Evolutionary conservation across 2,888 invertebrate genomes (phyloP).

Genomic region (Drosophila borborema): DNA sequence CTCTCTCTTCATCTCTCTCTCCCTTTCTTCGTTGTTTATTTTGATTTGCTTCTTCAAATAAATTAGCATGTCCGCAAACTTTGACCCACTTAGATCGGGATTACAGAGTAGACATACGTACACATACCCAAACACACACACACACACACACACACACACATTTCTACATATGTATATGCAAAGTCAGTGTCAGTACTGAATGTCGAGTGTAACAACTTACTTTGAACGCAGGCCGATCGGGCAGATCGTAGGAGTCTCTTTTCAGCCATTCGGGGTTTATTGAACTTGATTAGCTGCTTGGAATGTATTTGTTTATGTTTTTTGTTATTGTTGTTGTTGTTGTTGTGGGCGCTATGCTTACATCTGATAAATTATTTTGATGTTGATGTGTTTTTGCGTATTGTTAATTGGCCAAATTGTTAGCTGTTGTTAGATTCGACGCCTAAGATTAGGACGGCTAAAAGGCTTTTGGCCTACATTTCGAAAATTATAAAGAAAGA

Average conservation of each 20-base stretch:
- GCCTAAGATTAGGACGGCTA: constrained; percentile 28
- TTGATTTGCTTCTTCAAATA: constrained; percentile 25
- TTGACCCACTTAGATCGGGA: constrained; percentile 56
- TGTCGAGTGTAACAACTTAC: constrained; percentile 49
- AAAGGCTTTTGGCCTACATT: constrained; percentile 46
- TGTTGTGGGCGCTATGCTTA: constrained; percentile 17
- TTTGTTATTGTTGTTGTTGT: background rate
- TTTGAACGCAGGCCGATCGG: constrained; percentile 8
- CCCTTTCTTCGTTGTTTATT: constrained; percentile 37
- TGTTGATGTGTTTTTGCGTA: constrained; percentile 2
- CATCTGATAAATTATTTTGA: constrained; percentile 16
- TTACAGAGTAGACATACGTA: constrained; percentile 20
- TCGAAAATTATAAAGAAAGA: background rate
- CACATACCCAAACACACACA: background rate
- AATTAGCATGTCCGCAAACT: constrained; percentile 57
- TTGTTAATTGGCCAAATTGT: constrained; percentile 35
- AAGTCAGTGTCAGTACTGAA: constrained; percentile 53
- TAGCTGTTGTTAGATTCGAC: constrained; percentile 28
- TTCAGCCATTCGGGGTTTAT: constrained; percentile 38
- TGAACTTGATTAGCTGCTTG: constrained; percentile 52
- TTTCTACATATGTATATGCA: constrained; percentile 26
- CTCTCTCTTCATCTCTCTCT: background rate
- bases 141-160: background rate
- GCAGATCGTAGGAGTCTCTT: constrained; percentile 24
- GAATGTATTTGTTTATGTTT: constrained; percentile 17